Conservation (phyloP, 1,140 invertebrate species). For the Berghia stephanieae region DNA sequence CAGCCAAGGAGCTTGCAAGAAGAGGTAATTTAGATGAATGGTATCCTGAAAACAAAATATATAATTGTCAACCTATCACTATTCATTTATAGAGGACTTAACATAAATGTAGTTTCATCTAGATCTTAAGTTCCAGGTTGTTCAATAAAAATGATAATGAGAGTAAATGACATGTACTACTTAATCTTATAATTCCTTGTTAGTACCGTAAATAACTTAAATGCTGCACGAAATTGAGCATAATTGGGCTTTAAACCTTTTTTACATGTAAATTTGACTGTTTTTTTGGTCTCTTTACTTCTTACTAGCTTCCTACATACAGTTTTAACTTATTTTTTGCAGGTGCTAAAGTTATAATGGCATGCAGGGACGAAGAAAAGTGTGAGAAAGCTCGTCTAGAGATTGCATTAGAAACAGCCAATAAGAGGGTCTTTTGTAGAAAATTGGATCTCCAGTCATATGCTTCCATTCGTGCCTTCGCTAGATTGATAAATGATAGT, state of each 20-base stretch:
- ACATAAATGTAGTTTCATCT: too few relatives aligned
- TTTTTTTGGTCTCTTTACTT: too few relatives aligned
- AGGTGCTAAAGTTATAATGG: conserved; percentile 69
- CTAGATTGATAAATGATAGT: conserved; percentile 65
- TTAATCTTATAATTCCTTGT: not conserved
- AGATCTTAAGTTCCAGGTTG: too few relatives aligned
- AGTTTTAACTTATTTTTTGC: conserved; percentile 24
- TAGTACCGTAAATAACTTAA: not conserved
- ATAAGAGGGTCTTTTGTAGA: conserved; percentile 72
- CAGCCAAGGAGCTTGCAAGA: conserved; percentile 72
- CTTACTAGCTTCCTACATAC: too few relatives aligned
- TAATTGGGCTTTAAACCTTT: too few relatives aligned
- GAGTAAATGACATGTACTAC: not conserved
- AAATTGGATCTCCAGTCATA: conserved; percentile 66
- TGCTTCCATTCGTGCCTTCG: conserved; percentile 59
- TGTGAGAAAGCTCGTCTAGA: conserved; percentile 72
- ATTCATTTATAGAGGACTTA: too few relatives aligned
- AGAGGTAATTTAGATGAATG: conserved; percentile 64
- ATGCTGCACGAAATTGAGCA: too few relatives aligned
- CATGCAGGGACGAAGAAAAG: conserved; percentile 70
- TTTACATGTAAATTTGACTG: not conserved
- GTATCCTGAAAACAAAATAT: not conserved
- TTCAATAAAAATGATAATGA: not conserved
- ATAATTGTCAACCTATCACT: too few relatives aligned
- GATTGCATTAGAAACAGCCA: conserved; percentile 67